Evolutionary conservation across 2,113 vertebrate species (phyloP).

Genomic region (Chrysochloris asiatica): DNA sequence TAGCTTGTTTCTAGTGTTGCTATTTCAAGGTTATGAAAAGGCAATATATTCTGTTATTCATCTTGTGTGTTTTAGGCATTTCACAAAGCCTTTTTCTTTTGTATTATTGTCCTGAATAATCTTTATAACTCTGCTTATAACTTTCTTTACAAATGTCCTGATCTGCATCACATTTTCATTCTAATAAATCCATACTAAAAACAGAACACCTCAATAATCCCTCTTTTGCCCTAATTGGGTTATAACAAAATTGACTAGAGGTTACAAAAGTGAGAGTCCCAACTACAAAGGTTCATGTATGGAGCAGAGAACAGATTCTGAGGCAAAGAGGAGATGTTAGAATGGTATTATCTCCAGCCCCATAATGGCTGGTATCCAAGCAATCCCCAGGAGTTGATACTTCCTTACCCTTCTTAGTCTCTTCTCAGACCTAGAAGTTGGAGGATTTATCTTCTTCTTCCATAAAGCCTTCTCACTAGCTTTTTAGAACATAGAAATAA

Average conservation of each 20-base stretch:
- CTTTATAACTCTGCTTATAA: background rate
- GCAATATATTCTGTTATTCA: background rate
- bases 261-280: background rate
- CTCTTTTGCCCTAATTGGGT: background rate
- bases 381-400: background rate
- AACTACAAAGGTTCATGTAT: background rate
- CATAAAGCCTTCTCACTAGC: background rate
- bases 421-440: background rate
- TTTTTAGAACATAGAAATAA: background rate
- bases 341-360: background rate
- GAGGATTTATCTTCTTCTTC: background rate
- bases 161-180: background rate
- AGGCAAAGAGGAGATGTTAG: background rate
- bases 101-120: background rate
- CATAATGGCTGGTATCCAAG: background rate
- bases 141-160: background rate
- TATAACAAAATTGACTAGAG: background rate
- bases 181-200: background rate
- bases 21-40: conserved; percentile 24
- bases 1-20: background rate
- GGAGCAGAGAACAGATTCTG: background rate
- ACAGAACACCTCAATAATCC: background rate
- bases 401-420: background rate
- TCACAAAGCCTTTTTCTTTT: conserved; percentile 6
- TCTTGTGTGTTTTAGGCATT: background rate